Base-by-base conservation (phyloP, 2,888 invertebrate species). In the Drosophila peninsularis region DNA sequence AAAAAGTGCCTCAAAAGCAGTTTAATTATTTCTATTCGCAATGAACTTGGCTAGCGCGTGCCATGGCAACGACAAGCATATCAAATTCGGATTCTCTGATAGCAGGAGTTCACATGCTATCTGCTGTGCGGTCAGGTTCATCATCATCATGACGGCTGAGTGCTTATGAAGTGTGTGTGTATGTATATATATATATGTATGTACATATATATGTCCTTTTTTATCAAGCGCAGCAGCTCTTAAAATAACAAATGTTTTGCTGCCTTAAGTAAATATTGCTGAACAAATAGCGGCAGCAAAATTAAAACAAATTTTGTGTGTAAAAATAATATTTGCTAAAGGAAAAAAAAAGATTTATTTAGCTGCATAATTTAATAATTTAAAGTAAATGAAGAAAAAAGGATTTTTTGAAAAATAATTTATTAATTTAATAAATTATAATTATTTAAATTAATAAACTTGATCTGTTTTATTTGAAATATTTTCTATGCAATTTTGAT, bases 11-110 rank as follows among this genome's bases (percentile, higher is more conserved):
- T 62, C 41, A 36, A 42, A 42, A 24, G 7, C 7, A n/a, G 21
- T 21, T 24, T n/a, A 64, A 36, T 50, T 63, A 36, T 34, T 50
- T 21, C n/a, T 36, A 37, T 21, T 11, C 13, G 11, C 11, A 42
- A 19, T 34, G 10, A 37, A 30, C 45, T 37, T 17, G 11, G 24
- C 27, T 3, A 6, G 10, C 30, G 5, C 13, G 11, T 14, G 13
- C 2, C 19, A 32, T 17, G 11, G 17, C 9, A 27, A 17, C 24
- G 17, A 4, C 4, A 21, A 17, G 21, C 24, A 21, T 21, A 52
- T 36, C 24, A 24, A 11, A 7, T 52, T 27, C 24, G 17, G 30
- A 6, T 27, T 17, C 2, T 17, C 27, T 47, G 11, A 42, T 42
- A 45, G 14, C 9, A 0, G 17, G 17, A 17, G 13, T 47, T 45